Percentiles rank a stretch among this genome's conserved stretches.
These are phyloP conservation scores for Sarcoramphus papa DNA, from an alignment of 2,797 vertebrate genomes.

Conservation along the genomic window DNA sequence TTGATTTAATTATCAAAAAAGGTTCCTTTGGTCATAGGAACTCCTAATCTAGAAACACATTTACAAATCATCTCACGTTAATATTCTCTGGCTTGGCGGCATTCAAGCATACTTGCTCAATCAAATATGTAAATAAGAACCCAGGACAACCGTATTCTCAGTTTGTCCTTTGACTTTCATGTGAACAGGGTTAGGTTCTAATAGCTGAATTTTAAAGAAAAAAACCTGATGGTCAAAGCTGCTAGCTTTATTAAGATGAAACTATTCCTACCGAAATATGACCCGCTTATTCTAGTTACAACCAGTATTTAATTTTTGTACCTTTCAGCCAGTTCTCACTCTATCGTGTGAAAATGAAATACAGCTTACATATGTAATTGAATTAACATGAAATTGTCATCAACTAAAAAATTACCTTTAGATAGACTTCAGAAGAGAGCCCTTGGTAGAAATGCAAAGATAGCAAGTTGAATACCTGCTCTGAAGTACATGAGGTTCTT, in stretches of 20 bases:
- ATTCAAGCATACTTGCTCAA: neutral
- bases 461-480: neutral
- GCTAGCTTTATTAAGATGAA: neutral
- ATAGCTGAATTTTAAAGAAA: neutral
- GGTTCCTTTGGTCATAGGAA: neutral
- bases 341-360: neutral
- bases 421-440: neutral
- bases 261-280: neutral
- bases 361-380: neutral
- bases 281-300: neutral
- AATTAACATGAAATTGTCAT: neutral
- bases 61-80: neutral
- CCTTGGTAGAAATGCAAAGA: neutral
- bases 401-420: neutral
- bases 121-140: neutral
- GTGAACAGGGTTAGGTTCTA: neutral
- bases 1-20: neutral
- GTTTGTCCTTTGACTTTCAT: neutral
- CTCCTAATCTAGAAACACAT: neutral
- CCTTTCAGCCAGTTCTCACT: neutral
- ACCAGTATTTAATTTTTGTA: neutral
- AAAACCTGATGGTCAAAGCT: neutral
- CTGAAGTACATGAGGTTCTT: neutral
- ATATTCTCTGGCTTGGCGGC: neutral
- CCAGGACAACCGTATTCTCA: neutral